phyloP scores from a whole-genome alignment of 2,888 invertebrate species.

The Timandra comae region DNA sequence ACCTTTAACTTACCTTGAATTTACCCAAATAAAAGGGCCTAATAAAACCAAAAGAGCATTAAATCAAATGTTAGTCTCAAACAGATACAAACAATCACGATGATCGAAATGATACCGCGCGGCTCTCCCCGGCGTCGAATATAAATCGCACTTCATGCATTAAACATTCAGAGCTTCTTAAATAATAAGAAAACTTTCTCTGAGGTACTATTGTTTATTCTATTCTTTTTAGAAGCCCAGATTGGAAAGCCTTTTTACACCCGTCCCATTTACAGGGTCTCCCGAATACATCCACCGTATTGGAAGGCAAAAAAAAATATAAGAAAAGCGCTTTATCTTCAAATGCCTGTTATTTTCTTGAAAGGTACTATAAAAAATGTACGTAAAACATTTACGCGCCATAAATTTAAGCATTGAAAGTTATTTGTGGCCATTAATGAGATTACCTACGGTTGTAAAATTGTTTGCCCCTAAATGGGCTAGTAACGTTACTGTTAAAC shows the following conservation, averaged over 20 bases:
- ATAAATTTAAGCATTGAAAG: conserved; percentile 60
- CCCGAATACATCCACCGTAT: conserved; percentile 55
- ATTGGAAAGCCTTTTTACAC: conserved; percentile 71
- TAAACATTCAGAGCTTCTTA: conserved; percentile 65
- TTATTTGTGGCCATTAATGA: conserved; percentile 56
- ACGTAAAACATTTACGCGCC: conserved; percentile 60
- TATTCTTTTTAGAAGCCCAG: conserved; percentile 62
- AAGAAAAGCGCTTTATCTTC: conserved; percentile 57
- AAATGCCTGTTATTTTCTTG: conserved; percentile 63
- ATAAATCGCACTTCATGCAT: conserved; percentile 66
- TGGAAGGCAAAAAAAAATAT: conserved; percentile 44
- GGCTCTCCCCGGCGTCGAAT: conserved; percentile 48
- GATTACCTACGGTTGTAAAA: conserved; percentile 40
- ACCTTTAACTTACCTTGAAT: no score
- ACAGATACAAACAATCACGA: no score
- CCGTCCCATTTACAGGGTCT: conserved; percentile 54
- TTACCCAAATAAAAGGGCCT: no score
- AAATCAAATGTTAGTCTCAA: no score
- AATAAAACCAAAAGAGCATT: no score
- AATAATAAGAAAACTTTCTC: conserved; percentile 68
- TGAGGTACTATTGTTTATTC: conserved; percentile 64
- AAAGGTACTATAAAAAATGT: conserved; percentile 64
- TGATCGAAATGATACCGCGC: conserved; percentile 48
- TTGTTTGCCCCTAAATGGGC: conserved; percentile 10
- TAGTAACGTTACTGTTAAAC: not conserved